Conservation (phyloP, 2,113 vertebrate species). For the Capreolus pygargus region DNA sequence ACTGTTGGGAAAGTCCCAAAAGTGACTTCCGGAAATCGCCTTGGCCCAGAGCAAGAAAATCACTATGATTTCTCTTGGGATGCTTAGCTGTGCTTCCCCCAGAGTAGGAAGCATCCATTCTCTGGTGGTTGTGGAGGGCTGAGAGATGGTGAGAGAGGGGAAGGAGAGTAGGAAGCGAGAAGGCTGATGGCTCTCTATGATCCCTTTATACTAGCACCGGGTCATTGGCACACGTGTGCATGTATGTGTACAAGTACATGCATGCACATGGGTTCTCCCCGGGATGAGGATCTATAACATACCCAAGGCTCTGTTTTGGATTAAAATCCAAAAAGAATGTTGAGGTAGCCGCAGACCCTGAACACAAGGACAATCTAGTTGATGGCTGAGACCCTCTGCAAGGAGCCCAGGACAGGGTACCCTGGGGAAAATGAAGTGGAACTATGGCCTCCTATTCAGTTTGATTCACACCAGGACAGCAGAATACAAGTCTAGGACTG, state of each 20-base stretch:
- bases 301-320: neutral
- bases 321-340: neutral
- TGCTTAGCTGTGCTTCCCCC: neutral
- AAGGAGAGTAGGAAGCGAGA: neutral
- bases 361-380: neutral
- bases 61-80: neutral
- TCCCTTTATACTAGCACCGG: neutral
- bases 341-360: neutral
- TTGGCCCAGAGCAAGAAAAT: neutral
- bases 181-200: neutral
- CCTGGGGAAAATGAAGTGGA: neutral
- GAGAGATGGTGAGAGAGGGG: neutral
- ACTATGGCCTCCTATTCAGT: neutral
- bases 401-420: neutral
- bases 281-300: neutral
- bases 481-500: neutral
- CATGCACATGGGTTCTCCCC: neutral
- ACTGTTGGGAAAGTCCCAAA: neutral
- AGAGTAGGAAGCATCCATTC: neutral
- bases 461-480: neutral
- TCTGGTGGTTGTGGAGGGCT: neutral
- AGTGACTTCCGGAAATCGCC: neutral
- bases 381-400: neutral
- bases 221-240: neutral
- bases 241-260: rapidly evolving